phyloP scores from a whole-genome alignment of 2,888 invertebrate genomes.

The Ormyrus rosae region DNA sequence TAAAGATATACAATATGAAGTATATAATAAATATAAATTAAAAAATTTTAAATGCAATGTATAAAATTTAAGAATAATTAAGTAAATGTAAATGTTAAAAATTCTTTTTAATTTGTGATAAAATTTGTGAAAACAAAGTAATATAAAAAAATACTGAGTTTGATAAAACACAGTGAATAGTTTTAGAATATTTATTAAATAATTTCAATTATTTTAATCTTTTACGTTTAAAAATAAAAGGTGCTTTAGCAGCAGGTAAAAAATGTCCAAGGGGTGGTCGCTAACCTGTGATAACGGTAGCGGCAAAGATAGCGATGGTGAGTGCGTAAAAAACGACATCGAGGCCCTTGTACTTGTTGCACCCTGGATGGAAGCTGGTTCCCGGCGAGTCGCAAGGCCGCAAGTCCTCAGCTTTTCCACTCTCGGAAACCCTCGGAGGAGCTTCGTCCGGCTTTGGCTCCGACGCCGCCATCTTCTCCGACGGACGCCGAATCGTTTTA shows the following conservation, averaged over 20 bases:
- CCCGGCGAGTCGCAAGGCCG: constrained; percentile 19
- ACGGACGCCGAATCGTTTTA: constrained; percentile 60
- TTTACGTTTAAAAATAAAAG: no score
- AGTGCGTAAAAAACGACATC: constrained; percentile 72
- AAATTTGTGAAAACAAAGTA: no score
- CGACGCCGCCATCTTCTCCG: constrained; percentile 50
- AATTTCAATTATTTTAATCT: no score
- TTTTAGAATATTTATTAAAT: no score
- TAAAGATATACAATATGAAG: no score
- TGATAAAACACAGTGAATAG: no score
- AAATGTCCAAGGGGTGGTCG: background rate
- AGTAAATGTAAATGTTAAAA: no score
- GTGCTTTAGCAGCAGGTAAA: no score
- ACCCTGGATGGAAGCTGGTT: constrained; percentile 18
- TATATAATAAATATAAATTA: no score
- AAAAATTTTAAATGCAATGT: background rate
- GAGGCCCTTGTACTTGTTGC: constrained; percentile 11
- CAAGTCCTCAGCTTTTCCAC: constrained; percentile 62
- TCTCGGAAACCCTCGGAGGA: constrained; percentile 56
- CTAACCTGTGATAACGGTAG: constrained; percentile 80
- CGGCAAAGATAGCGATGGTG: constrained; percentile 79
- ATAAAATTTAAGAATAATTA: no score
- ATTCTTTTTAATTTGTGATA: no score
- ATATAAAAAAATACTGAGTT: no score
- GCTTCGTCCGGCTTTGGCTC: constrained; percentile 62